A percentile compares a stretch with the other conserved stretches of the same genome.
Conservation (phyloP, 2,888 invertebrate species). For the Diachrysia chrysitis region DNA sequence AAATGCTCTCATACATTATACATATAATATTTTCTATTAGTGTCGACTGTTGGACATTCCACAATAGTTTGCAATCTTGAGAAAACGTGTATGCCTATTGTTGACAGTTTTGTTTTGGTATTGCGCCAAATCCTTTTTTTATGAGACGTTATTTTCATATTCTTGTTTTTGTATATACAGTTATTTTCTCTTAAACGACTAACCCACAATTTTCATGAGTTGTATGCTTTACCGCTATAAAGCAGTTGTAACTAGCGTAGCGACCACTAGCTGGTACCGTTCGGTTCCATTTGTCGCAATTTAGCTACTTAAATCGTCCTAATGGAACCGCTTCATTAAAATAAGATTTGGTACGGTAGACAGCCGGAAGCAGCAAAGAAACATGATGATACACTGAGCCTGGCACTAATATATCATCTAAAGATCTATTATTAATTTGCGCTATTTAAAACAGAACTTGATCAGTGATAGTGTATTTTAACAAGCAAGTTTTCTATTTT, state of each 20-base stretch:
- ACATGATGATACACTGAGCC: conserved; percentile 4
- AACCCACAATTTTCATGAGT: conserved; percentile 21
- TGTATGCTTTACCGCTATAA: conserved; percentile 22
- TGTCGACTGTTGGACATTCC: conserved; percentile 21
- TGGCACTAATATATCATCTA: neutral
- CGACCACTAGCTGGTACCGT: conserved; percentile 10
- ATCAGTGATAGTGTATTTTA: conserved; percentile 13
- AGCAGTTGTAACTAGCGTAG: conserved; percentile 25
- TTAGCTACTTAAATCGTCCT: conserved; percentile 18
- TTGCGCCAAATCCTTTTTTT: conserved; percentile 53
- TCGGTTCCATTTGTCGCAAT: conserved; percentile 26
- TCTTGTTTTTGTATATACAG: conserved; percentile 23
- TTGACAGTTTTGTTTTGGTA: conserved; percentile 59
- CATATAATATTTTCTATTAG: conserved; percentile 14
- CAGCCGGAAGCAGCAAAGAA: neutral
- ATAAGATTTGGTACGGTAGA: conserved; percentile 1
- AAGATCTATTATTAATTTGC: neutral
- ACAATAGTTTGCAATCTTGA: conserved; percentile 31
- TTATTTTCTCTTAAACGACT: conserved; percentile 8
- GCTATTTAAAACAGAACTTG: conserved; percentile 6
- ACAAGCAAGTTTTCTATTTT: neutral
- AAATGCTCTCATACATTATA: neutral
- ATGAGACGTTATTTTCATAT: conserved; percentile 14
- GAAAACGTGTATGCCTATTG: conserved; percentile 23
- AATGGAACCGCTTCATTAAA: conserved; percentile 6